phyloP scores from a whole-genome alignment of 2,113 vertebrate species.

The Galeopterus variegatus region DNA sequence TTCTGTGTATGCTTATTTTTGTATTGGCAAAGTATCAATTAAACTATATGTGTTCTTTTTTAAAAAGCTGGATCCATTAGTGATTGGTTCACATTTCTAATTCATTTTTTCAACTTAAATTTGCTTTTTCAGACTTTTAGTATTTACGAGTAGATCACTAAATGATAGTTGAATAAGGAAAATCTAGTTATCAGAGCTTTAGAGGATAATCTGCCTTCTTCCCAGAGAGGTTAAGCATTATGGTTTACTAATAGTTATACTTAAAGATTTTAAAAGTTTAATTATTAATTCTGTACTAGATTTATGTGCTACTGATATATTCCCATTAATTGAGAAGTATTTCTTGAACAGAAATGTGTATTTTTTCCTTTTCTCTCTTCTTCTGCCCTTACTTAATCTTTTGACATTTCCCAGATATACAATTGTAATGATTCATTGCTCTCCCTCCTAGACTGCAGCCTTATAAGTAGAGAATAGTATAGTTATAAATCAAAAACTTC shows the following conservation, averaged over 20 bases:
- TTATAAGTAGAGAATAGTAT: conserved; percentile 70
- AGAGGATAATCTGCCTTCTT: background rate
- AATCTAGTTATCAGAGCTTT: conserved; percentile 14
- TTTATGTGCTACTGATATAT: conserved; percentile 36
- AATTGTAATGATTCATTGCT: conserved; percentile 82
- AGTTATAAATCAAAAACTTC: conserved; percentile 83
- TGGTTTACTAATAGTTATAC: conserved; percentile 50
- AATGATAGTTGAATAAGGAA: conserved; percentile 29
- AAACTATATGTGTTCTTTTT: conserved; percentile 69
- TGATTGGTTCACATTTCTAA: conserved; percentile 71
- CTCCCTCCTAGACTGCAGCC: conserved; percentile 65
- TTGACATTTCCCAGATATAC: conserved; percentile 79
- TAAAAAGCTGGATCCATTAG: conserved; percentile 55
- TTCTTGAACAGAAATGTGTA: conserved; percentile 57
- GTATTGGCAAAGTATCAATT: conserved; percentile 86
- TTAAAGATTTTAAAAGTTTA: conserved; percentile 60
- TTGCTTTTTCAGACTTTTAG: conserved; percentile 48
- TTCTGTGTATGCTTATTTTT: conserved; percentile 91
- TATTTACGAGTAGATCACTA: background rate
- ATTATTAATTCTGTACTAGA: conserved; percentile 34
- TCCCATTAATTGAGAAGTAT: conserved; percentile 64
- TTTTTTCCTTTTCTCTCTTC: conserved; percentile 63
- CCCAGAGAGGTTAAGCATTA: conserved; percentile 43
- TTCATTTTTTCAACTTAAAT: conserved; percentile 56
- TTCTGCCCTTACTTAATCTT: conserved; percentile 77